Evolutionary conservation across 2,113 vertebrate species (phyloP).

Genomic region (Psittacara wagleri): DNA sequence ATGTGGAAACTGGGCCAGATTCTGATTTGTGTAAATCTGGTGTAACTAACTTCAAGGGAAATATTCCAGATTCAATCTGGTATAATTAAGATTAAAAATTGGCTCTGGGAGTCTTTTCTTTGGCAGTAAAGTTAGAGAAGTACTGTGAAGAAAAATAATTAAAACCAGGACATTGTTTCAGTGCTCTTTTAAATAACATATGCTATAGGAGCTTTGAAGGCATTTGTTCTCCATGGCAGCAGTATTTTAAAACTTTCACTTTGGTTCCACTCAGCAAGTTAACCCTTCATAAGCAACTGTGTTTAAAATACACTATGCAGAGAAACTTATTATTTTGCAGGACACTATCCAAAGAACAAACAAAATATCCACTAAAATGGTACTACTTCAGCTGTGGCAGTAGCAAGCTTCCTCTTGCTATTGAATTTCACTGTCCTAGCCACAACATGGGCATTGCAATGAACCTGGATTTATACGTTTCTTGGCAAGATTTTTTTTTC

Average conservation of each 20-base stretch:
- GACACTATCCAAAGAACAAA: not conserved
- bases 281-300: conserved; percentile 54
- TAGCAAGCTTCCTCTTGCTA: not conserved
- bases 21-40: conserved; percentile 8
- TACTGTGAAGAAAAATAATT: conserved; percentile 55
- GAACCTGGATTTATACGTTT: not conserved
- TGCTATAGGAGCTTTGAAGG: conserved; percentile 42
- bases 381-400: not conserved
- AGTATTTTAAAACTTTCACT: conserved; percentile 64
- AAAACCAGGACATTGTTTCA: conserved; percentile 34
- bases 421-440: not conserved
- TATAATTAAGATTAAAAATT: conserved; percentile 61
- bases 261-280: conserved; percentile 43
- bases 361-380: not conserved
- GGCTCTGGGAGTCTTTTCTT: conserved; percentile 56
- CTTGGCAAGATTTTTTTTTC: not conserved
- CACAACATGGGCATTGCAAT: not conserved
- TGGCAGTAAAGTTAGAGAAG: conserved; percentile 53
- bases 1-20: conserved; percentile 1
- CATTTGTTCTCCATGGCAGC: conserved; percentile 25
- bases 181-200: conserved; percentile 50
- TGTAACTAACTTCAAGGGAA: conserved; percentile 41
- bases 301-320: not conserved
- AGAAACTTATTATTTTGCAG: not conserved
- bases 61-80: conserved; percentile 41